Conservation (phyloP, 2,888 invertebrate genomes). For the Merodon equestris region DNA sequence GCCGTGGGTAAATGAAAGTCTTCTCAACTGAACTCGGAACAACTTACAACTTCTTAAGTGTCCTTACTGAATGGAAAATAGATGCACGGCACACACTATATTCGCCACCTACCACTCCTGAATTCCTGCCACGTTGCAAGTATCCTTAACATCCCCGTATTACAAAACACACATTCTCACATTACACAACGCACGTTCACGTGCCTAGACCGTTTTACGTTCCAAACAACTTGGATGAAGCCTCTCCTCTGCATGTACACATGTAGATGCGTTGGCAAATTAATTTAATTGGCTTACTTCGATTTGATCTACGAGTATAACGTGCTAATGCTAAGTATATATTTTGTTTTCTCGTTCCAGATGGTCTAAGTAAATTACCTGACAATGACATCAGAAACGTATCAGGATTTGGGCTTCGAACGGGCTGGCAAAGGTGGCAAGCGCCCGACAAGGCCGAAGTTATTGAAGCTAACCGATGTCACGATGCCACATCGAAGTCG, state of each 20-base stretch:
- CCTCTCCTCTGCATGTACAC: not conserved
- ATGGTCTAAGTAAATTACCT: slow-evolving; percentile 22
- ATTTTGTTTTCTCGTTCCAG: slow-evolving; percentile 31
- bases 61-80: not conserved
- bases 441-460: slow-evolving; percentile 76
- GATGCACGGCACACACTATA: not conserved
- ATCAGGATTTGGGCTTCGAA: slow-evolving; percentile 76
- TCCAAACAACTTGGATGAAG: too few relatives aligned
- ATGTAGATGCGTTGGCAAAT: slow-evolving; percentile 1
- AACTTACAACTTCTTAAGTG: slow-evolving; percentile 24
- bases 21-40: slow-evolving; percentile 16
- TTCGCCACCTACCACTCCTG: too few relatives aligned
- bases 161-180: too few relatives aligned
- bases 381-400: slow-evolving; percentile 77
- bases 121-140: too few relatives aligned
- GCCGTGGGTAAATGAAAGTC: slow-evolving; percentile 8
- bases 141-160: too few relatives aligned
- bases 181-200: too few relatives aligned
- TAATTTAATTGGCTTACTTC: slow-evolving; percentile 17
- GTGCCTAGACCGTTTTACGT: too few relatives aligned
- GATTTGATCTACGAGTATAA: not conserved
- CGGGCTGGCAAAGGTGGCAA: slow-evolving; percentile 74
- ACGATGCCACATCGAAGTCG: slow-evolving; percentile 77
- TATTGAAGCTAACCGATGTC: slow-evolving; percentile 77
- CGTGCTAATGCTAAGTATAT: not conserved